Percentiles rank a stretch among this genome's conserved stretches.
Evolutionary conservation across 2,113 vertebrate genomes (phyloP).

Genomic region (Hemibagrus wyckioides): DNA sequence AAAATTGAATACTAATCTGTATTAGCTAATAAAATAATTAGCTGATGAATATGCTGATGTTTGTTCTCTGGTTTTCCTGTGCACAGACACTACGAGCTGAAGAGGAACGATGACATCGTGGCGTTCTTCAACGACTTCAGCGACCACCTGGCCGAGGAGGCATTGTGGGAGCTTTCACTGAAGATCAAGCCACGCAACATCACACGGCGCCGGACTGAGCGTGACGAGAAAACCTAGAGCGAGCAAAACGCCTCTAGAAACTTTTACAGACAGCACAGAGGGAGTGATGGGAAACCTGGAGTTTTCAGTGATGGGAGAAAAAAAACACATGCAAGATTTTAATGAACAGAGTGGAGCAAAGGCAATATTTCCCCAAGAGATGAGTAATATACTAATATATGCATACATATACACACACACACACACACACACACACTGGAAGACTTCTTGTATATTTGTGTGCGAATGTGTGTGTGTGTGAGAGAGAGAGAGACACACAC

Average conservation of each 20-base stretch:
- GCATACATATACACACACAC: background rate
- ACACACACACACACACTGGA: background rate
- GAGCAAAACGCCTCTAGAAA: slow-evolving; percentile 15
- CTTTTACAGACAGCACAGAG: background rate
- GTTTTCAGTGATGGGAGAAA: background rate
- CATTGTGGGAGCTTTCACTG: slow-evolving; percentile 95
- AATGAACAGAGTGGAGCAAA: slow-evolving; percentile 15
- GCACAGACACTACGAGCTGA: slow-evolving; percentile 92
- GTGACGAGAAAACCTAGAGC: slow-evolving; percentile 93
- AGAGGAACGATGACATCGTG: slow-evolving; percentile 92
- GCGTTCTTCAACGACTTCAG: slow-evolving; percentile 98
- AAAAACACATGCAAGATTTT: background rate
- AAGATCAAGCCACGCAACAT: slow-evolving; percentile 98
- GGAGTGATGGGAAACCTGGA: background rate
- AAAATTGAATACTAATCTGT: background rate
- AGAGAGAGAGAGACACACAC: background rate
- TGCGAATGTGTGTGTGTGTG: slow-evolving; percentile 7
- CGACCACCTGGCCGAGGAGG: slow-evolving; percentile 96
- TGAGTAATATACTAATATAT: slow-evolving; percentile 16
- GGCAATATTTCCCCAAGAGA: slow-evolving; percentile 33
- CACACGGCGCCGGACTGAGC: slow-evolving; percentile 86
- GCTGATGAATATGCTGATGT: background rate
- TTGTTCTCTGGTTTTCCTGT: background rate
- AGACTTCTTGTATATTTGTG: slow-evolving; percentile 16
- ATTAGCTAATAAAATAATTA: background rate